Evolutionary conservation across 92 coral and sea anemone species (phyloP).

Genomic region (Meandrina meandrites): DNA sequence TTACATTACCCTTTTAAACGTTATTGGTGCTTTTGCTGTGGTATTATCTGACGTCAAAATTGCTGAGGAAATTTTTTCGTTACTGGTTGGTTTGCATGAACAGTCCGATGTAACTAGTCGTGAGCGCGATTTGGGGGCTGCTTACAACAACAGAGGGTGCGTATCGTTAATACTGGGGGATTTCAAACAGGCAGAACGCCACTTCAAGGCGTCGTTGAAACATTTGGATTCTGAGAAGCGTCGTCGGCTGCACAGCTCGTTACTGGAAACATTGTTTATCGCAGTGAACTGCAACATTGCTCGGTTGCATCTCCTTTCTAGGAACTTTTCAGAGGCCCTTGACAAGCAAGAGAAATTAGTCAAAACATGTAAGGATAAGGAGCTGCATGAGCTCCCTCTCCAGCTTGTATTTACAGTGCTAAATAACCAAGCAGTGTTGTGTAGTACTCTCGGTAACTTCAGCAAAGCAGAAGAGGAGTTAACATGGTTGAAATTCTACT

Average conservation of each 20-base stretch:
- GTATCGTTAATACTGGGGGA: background rate
- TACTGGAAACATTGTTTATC: background rate
- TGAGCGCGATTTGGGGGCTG: background rate
- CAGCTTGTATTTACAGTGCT: background rate
- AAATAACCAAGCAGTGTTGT: conserved; percentile 1
- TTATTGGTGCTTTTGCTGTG: background rate
- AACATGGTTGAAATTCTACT: background rate
- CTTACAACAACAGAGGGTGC: conserved; percentile 30
- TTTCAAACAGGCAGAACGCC: background rate
- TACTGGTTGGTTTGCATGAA: background rate
- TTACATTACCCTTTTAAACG: background rate
- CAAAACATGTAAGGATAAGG: background rate
- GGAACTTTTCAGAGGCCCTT: background rate
- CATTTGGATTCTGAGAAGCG: background rate
- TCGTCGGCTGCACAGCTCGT: too few relatives aligned
- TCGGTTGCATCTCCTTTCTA: background rate
- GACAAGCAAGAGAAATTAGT: background rate
- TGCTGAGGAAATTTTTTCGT: background rate
- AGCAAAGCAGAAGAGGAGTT: background rate
- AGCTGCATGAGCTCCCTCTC: background rate
- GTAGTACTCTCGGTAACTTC: background rate
- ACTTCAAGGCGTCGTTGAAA: background rate
- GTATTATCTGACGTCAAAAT: conserved; percentile 15
- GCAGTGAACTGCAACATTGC: background rate
- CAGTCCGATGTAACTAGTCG: background rate